Conservation (phyloP, 1,140 invertebrate genomes). For the Drosophila elegans region DNA sequence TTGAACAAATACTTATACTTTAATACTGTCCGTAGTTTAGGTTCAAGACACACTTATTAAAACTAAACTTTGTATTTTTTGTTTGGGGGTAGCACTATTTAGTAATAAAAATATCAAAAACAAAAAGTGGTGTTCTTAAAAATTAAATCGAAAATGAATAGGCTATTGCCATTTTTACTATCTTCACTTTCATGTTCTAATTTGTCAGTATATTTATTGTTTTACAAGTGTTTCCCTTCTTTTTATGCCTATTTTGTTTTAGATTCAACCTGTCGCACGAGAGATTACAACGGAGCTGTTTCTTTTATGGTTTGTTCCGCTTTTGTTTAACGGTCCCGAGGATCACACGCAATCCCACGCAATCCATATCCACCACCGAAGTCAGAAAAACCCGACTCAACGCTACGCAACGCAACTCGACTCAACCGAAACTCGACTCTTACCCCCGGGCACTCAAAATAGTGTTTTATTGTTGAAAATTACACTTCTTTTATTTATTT, state of each 20-base stretch:
- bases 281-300: constrained; percentile 36
- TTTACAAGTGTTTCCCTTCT: constrained; percentile 33
- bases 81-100: too few species aligned
- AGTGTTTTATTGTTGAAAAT: constrained; percentile 77
- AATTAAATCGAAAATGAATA: too few species aligned
- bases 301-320: constrained; percentile 59
- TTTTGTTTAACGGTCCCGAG: constrained; percentile 34
- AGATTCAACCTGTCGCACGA: constrained; percentile 58
- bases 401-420: constrained; percentile 4
- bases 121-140: too few species aligned
- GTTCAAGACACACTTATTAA: too few species aligned
- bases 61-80: too few species aligned
- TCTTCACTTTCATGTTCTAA: constrained; percentile 1
- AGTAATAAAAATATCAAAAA: too few species aligned
- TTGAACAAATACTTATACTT: too few species aligned
- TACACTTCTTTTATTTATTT: constrained; percentile 58
- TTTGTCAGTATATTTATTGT: constrained; percentile 10
- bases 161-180: background rate
- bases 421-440: constrained; percentile 12
- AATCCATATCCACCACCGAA: constrained; percentile 8
- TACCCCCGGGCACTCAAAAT: constrained; percentile 35
- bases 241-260: constrained; percentile 56
- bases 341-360: constrained; percentile 34
- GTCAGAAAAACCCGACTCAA: constrained; percentile 15
- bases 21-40: too few species aligned